Evolutionary conservation across 2,888 invertebrate genomes (phyloP).

Genomic region (Torymus tubicola): DNA sequence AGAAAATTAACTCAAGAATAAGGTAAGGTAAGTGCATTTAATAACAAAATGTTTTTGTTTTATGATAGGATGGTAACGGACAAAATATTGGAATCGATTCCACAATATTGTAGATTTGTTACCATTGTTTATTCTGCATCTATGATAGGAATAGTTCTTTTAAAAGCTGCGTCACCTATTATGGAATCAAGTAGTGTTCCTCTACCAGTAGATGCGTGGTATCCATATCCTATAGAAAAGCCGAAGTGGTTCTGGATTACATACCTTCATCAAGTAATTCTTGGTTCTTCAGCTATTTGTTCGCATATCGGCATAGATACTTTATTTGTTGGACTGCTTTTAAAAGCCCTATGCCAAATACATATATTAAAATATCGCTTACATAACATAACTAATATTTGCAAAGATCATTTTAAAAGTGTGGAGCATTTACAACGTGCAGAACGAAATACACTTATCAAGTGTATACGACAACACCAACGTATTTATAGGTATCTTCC

Average conservation of each 20-base stretch:
- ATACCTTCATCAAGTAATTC: slow-evolving; percentile 41
- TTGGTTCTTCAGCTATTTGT: slow-evolving; percentile 35
- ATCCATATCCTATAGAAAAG: slow-evolving; percentile 44
- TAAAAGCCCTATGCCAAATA: slow-evolving; percentile 29
- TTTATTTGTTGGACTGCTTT: slow-evolving; percentile 39
- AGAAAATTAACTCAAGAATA: slow-evolving; percentile 31
- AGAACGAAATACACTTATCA: slow-evolving; percentile 12
- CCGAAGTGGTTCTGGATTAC: slow-evolving; percentile 43
- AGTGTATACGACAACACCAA: slow-evolving; percentile 32
- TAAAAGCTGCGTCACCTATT: slow-evolving; percentile 41
- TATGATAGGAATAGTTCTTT: slow-evolving; percentile 36
- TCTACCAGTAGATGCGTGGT: slow-evolving; percentile 48
- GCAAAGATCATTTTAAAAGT: background rate
- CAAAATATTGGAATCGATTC: too few relatives aligned
- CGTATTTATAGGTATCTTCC: slow-evolving; percentile 39
- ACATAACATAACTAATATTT: background rate
- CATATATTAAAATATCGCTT: slow-evolving; percentile 37
- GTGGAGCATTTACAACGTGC: background rate
- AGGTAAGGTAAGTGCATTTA: slow-evolving; percentile 11
- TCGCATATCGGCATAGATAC: slow-evolving; percentile 39
- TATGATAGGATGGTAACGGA: too few relatives aligned
- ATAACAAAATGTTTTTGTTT: too few relatives aligned
- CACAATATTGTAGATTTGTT: slow-evolving; percentile 14
- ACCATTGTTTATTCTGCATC: slow-evolving; percentile 38
- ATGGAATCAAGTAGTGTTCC: background rate